Evolutionary conservation across 1,140 invertebrate genomes (phyloP), one percentile per base, ranked within the genome.

Genomic region (Formica exsecta): DNA sequence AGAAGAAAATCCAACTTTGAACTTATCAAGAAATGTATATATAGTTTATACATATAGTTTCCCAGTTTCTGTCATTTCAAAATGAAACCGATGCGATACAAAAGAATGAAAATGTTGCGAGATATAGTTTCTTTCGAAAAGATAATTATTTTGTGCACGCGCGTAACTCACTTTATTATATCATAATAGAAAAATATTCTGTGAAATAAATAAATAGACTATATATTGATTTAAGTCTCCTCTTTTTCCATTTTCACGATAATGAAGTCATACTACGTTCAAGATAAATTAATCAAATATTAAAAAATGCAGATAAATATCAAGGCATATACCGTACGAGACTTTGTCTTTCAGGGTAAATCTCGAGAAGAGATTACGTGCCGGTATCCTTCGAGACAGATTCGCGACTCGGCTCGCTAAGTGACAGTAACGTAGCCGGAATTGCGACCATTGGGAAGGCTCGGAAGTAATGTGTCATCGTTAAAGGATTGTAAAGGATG

Each of bases 401-500:
- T 88, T 70, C 86, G 86, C n/a, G 76, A 74, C 66, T 84, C 57
- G 16, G 70, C 66, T 76, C 59, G 54, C 73, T 92, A 90, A 92
- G 92, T 92, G 92, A 93, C 92, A 89, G 79, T 89, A 92, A 90
- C 89, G 89, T 87, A 90, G 86, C 76, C 79, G 81, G 87, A 79
- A 86, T 81, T 77, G 88, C 61, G 85, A 87, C 86, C 91, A 88
- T 89, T 87, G 83, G 87, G 90, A 88, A 85, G 44, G 57, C 85
- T 73, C 74, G n/a, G 59, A 74, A 77, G 86, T 77, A 77, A 93
- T 93, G 87, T 92, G 89, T 93, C 92, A 92, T 93, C 91, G 91
- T 93, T 93, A 93, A 92, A 92, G 91, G 54, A 90, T 86, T 90
- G 86, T 92, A 89, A 92, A 92, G 87, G 90, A 91, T 90, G 85